Percentiles rank a stretch among this genome's conserved stretches.
Evolutionary conservation across 2,113 vertebrate genomes (phyloP).

Genomic region (Rhinolophus ferrumequinum): DNA sequence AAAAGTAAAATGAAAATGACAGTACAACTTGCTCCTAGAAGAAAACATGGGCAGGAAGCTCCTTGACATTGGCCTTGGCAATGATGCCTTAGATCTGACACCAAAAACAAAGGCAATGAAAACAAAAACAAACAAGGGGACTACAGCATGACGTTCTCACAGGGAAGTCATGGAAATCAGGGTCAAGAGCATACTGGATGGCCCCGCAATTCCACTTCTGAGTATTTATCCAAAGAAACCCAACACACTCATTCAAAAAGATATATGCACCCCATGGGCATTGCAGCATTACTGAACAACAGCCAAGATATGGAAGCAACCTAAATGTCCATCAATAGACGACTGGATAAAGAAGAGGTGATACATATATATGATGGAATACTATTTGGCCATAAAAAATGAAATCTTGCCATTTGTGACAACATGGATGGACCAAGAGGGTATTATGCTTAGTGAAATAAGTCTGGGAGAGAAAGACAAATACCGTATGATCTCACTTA

Average conservation of each 20-base stretch:
- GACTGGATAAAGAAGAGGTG: neutral
- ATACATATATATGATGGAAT: neutral
- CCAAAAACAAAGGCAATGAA: neutral
- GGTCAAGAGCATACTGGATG: rapidly evolving
- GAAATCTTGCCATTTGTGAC: neutral
- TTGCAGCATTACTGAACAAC: neutral
- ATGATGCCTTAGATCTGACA: neutral
- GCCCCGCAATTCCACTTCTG: neutral
- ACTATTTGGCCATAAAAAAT: neutral
- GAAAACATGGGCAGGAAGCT: neutral
- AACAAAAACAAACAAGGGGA: neutral
- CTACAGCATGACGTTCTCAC: neutral
- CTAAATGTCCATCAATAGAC: neutral
- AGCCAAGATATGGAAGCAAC: neutral
- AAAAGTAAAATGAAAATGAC: neutral
- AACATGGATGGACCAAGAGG: neutral
- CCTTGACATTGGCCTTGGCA: neutral
- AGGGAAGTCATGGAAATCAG: neutral
- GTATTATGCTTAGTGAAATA: neutral
- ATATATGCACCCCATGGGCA: neutral
- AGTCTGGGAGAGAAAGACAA: neutral
- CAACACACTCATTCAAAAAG: neutral
- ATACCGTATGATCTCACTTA: neutral
- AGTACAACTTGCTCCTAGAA: neutral
- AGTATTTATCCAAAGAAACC: neutral